Evolutionary conservation across 1,140 invertebrate genomes (phyloP), one percentile per base, ranked within the genome.

Genomic region (Atta texana): DNA sequence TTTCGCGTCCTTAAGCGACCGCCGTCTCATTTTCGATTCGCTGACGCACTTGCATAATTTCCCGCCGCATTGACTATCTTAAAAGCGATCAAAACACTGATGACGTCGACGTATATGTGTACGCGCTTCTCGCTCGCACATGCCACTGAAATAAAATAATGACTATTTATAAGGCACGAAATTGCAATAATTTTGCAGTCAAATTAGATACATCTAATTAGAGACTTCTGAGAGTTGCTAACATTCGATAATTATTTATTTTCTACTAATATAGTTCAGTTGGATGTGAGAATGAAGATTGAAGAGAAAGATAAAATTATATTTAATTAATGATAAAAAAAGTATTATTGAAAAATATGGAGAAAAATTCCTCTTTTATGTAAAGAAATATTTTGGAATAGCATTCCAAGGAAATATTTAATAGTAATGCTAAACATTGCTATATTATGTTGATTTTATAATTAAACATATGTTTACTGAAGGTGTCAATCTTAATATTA

Each of bases 381-480:
- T 61, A 24, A 74, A 28, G 28, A 49, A 34, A 12, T 59, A 24
- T 34, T 7, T 39, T n/a, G 6, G 21, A 57, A 57, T 55, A n/a
- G 0, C 8, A 57, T 8, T 57, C 55, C 10, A 57, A 57, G n/a
- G n/a, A 57, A 21, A 68, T 68, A 44, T 6, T 68, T 21, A 14
- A 49, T n/a, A 66, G 31, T 28, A 6, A 21, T 28, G 7, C 6
- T 8, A 28, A 81, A 57, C 16, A 24, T 59, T 49, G 7, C n/a
- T 55, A 12, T 39, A 39, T 69, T 57, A 55, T 4, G 1, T 34
- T 49, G 66, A 59, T 8, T 61, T 74, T 74, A 24, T 24, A 21
- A 75, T 34, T 74, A 14, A 75, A 75, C 69, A 84, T 84, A 84
- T 84, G 69, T 63, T 84, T 71, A 61, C 34, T 61, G 6, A 61